Evolutionary conservation across 2,797 vertebrate genomes (phyloP).

Genomic region (Clamator glandarius): DNA sequence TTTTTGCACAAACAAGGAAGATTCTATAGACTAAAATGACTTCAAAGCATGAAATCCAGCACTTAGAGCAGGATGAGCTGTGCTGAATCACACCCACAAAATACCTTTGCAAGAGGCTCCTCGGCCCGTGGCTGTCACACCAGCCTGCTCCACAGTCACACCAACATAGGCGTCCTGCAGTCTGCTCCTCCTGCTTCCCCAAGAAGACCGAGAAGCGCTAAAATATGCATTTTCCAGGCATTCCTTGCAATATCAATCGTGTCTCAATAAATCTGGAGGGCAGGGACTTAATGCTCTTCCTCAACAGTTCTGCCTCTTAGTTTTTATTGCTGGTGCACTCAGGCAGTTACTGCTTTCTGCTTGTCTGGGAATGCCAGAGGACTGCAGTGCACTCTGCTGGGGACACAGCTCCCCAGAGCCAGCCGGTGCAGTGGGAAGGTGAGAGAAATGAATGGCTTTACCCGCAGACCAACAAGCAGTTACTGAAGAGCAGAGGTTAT

Average conservation of each 20-base stretch:
- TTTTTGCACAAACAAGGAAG: neutral
- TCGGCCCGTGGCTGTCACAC: neutral
- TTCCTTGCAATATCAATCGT: neutral
- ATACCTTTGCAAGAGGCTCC: neutral
- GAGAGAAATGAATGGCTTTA: neutral
- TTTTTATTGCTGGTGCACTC: neutral
- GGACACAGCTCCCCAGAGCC: neutral
- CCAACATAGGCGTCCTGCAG: neutral
- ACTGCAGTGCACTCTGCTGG: neutral
- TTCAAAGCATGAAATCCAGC: neutral
- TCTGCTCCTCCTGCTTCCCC: neutral
- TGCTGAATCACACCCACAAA: neutral
- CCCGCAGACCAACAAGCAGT: neutral
- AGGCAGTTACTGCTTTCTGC: neutral
- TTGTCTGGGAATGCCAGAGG: neutral
- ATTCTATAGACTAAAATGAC: neutral
- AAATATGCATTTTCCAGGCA: neutral
- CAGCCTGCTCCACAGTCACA: neutral
- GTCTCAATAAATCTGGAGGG: neutral
- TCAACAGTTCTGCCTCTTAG: neutral
- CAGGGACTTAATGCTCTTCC: neutral
- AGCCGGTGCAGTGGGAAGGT: neutral
- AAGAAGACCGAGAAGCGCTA: rapidly evolving
- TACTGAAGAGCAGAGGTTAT: neutral
- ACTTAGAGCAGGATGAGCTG: neutral